Evolutionary conservation across 2,888 invertebrate genomes (phyloP).

Genomic region (Sphaerophoria taeniata): DNA sequence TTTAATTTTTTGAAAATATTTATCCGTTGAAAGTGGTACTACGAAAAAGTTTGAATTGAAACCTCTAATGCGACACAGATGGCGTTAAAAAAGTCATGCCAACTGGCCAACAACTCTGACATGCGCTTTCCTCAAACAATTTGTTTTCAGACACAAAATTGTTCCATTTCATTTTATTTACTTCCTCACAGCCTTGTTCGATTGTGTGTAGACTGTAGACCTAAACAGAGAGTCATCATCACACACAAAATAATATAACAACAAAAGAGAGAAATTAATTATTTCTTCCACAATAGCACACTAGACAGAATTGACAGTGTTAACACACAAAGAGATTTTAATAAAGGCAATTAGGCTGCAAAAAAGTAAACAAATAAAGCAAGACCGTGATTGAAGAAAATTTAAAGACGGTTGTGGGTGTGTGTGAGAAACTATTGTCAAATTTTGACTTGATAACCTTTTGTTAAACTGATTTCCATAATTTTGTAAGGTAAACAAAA

Average conservation of each 20-base stretch:
- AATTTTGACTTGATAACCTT: too few relatives aligned
- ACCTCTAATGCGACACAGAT: conserved; percentile 44
- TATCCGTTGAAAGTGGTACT: too few relatives aligned
- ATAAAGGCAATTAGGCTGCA: neutral
- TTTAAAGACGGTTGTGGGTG: neutral
- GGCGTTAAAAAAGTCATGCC: conserved; percentile 12
- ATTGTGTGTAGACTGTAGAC: neutral
- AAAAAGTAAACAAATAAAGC: conserved; percentile 7
- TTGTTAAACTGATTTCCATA: too few relatives aligned
- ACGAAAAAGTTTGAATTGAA: neutral
- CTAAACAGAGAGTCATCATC: conserved; percentile 46
- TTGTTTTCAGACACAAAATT: conserved; percentile 15
- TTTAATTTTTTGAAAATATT: too few relatives aligned
- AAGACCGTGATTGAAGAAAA: neutral
- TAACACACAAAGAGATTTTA: neutral
- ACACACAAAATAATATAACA: neutral
- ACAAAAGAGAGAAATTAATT: neutral
- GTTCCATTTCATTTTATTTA: conserved; percentile 30
- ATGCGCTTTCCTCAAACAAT: conserved; percentile 14
- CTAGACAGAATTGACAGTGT: neutral
- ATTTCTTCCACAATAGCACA: neutral
- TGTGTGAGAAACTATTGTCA: neutral
- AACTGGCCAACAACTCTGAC: conserved; percentile 1
- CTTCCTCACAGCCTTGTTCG: conserved; percentile 55
- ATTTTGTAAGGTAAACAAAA: too few relatives aligned